Evolutionary conservation across 1,140 invertebrate species (phyloP), one percentile per base, ranked within the genome.

Genomic region (Pogonomyrmex barbatus): DNA sequence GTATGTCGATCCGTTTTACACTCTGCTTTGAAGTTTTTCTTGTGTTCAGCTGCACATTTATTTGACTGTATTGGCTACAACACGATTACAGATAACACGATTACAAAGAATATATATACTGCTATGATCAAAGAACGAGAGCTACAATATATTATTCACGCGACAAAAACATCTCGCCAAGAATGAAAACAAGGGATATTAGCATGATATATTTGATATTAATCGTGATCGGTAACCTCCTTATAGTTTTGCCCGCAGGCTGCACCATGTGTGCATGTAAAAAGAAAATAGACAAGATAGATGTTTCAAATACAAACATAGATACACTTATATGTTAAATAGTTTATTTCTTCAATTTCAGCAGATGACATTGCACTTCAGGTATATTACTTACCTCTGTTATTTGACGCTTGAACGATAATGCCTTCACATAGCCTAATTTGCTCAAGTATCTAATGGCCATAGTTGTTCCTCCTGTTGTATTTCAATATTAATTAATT

Each of bases 21-120:
- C 36, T 86, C 83, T 63, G 78, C n/a, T 24, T 92, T 91, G 12
- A 60, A 82, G 65, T 84, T 85, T 76, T 67, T 33, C 36, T 89
- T 89, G 8, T 62, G 58, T 58, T 79, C 60, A 36, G 52, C 17
- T 8, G 70, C 73, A 86, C 9, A 73, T 89, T 88, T 88, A 70
- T 65, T 86, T 71, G 90, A 91, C 89, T 90, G 89, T 87, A 70
- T 62, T 76, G 82, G 86, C 92, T 92, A 79, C 9, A 89, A 90
- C 68, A 86, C 33, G 77, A 60, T 71, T 24, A 88, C 73, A 83
- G 39, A 73, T 24, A 24, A 24, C 24, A 24, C 8, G 33, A 77
- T 79, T 83, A 83, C 30, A 30, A 56, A 50, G 45, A 47, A 5
- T 30, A 30, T 17, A 82, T 24, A 12, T 58, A 24, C 17, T 12